Percentiles rank a stretch among this genome's conserved stretches.
phyloP scores from a whole-genome alignment of 2,888 invertebrate genomes.

The Sphinx pinastri region DNA sequence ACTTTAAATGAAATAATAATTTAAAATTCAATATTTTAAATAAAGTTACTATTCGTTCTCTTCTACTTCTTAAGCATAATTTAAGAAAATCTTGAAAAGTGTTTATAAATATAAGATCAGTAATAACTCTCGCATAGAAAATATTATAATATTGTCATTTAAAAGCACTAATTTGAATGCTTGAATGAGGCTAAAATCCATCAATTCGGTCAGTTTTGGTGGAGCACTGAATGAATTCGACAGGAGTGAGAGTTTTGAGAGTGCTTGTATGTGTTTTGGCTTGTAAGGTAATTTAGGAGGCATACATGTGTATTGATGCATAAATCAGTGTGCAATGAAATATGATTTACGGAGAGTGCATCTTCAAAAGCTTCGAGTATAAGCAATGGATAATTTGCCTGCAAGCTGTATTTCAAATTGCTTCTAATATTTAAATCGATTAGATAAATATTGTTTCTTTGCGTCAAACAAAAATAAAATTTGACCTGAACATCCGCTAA shows the following conservation, averaged over 20 bases:
- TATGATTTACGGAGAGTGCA: constrained; percentile 14
- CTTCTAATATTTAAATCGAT: background rate
- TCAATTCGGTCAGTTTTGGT: background rate
- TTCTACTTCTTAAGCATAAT: too few species aligned
- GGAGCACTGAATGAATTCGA: background rate
- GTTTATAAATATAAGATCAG: too few species aligned
- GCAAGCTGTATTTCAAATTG: background rate
- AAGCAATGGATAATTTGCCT: background rate
- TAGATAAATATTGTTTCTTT: background rate
- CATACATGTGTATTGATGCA: background rate
- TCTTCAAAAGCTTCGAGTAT: constrained; percentile 3
- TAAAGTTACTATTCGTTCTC: too few species aligned
- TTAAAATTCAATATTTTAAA: too few species aligned
- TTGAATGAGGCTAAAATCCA: background rate
- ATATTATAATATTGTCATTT: background rate
- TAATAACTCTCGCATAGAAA: background rate
- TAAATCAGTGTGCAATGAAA: background rate
- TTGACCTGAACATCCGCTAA: constrained; percentile 4
- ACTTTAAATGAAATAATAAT: background rate
- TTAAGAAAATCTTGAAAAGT: background rate
- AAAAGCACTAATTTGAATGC: background rate
- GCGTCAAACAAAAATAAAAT: background rate
- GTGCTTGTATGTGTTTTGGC: background rate
- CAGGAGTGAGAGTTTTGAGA: background rate
- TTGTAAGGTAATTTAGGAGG: constrained; percentile 1